These are phyloP conservation scores for Leptinotarsa rubiginosa DNA, from an alignment of 2,888 invertebrate genomes.

Conservation along the genomic window DNA sequence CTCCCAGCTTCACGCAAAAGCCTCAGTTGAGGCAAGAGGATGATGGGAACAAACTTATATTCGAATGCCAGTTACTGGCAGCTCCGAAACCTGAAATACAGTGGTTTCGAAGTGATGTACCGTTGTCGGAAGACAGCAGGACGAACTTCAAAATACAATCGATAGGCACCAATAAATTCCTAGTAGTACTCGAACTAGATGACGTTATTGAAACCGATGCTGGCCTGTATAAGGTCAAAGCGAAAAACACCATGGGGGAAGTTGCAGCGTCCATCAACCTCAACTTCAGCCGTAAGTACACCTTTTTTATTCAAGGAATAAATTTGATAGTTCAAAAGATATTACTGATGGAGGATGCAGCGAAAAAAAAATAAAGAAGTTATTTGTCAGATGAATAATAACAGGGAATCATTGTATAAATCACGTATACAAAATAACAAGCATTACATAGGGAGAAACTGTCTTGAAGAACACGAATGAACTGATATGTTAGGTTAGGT, in stretches of 20 bases:
- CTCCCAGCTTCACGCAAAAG: constrained; percentile 98
- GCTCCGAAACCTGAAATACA: constrained; percentile 90
- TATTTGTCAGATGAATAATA: no score
- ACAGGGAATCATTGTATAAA: no score
- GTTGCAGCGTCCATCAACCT: constrained; percentile 96
- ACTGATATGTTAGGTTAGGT: no score
- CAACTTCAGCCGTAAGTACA: constrained; percentile 95
- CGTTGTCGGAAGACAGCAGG: constrained; percentile 84
- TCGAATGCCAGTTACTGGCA: constrained; percentile 89
- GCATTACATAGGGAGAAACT: no score
- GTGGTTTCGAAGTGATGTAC: constrained; percentile 91
- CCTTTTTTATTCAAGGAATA: neutral
- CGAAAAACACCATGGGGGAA: constrained; percentile 97
- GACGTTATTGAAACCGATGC: constrained; percentile 96
- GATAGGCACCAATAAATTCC: constrained; percentile 85
- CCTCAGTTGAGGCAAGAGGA: constrained; percentile 96
- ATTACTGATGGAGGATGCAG: no score
- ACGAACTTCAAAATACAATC: constrained; percentile 91
- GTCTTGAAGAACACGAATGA: no score
- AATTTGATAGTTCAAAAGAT: no score
- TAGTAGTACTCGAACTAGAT: constrained; percentile 92
- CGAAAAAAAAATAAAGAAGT: no score
- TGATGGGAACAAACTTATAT: constrained; percentile 93
- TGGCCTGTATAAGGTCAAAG: constrained; percentile 96
- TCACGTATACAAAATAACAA: no score